Percentiles rank a stretch among this genome's conserved stretches.
Conservation (phyloP, 2,888 invertebrate genomes). For the Eutolmus rufibarbis region DNA sequence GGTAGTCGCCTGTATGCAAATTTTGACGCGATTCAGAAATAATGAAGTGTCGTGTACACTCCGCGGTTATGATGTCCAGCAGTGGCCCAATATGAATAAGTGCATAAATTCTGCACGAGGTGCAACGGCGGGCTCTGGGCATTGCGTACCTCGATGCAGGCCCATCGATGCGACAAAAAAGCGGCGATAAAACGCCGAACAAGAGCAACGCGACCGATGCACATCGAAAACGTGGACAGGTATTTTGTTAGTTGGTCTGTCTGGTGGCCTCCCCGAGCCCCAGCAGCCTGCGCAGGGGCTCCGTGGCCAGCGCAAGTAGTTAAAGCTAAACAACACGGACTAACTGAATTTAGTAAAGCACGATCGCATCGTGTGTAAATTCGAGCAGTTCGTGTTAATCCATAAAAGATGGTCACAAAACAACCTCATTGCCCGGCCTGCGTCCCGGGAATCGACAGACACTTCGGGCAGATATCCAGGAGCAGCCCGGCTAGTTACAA, state of each 20-base stretch:
- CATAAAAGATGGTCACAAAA: conserved; percentile 48
- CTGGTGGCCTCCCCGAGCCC: not conserved
- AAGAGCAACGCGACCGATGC: conserved; percentile 24
- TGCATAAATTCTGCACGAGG: conserved; percentile 21
- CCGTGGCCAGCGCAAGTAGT: conserved; percentile 16
- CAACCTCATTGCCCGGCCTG: conserved; percentile 7
- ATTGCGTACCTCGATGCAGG: not conserved
- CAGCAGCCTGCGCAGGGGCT: not conserved
- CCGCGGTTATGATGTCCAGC: not conserved
- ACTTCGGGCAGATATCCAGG: conserved; percentile 28
- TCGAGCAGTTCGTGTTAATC: conserved; percentile 49
- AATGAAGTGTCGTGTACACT: conserved; percentile 29
- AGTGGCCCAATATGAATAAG: conserved; percentile 19
- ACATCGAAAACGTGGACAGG: conserved; percentile 35
- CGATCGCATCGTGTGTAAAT: conserved; percentile 49
- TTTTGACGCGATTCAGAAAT: not conserved
- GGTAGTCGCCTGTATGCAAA: not conserved
- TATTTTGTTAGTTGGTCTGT: conserved; percentile 23
- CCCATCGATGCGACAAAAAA: not conserved
- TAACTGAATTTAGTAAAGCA: conserved; percentile 47
- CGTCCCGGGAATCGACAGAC: conserved; percentile 17
- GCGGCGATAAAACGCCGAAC: not conserved
- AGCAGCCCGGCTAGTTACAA: conserved; percentile 19
- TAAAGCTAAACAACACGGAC: conserved; percentile 27
- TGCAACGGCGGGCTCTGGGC: not conserved